phyloP scores from a whole-genome alignment of 35 echinoderm and acorn worm species.

The Ophioderma brevispina region DNA sequence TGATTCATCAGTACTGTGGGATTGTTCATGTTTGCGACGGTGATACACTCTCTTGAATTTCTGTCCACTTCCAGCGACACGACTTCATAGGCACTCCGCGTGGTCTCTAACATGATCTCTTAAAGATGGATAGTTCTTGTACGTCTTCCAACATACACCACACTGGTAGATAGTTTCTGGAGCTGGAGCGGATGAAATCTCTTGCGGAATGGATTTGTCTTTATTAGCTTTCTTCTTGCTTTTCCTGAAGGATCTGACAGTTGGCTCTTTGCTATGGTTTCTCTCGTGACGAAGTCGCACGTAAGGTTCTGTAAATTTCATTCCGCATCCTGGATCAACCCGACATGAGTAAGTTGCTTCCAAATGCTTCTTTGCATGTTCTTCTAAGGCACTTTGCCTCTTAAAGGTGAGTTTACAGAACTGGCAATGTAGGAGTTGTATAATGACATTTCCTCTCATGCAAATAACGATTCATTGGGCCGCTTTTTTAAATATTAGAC shows the following conservation, averaged over 20 bases:
- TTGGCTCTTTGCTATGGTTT: not conserved
- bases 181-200: not conserved
- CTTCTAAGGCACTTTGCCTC: not conserved
- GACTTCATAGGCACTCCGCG: not conserved
- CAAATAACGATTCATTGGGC: not conserved
- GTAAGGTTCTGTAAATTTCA: not conserved
- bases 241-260: not conserved
- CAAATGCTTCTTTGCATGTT: not conserved
- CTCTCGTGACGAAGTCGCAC: not conserved
- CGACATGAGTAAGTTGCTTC: not conserved
- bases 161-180: not conserved
- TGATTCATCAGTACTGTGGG: constrained; percentile 5
- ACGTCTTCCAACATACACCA: not conserved
- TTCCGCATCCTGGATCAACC: not conserved
- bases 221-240: not conserved
- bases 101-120: not conserved
- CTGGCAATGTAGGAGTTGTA: not conserved
- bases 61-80: not conserved
- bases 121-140: not conserved
- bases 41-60: constrained; percentile 1
- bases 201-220: not conserved
- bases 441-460: not conserved
- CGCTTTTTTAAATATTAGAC: not conserved
- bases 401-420: not conserved
- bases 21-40: constrained; percentile 4